Evolutionary conservation across 2,888 invertebrate genomes (phyloP), one percentile per base, ranked within the genome.

Genomic region (Trachelus stipa): DNA sequence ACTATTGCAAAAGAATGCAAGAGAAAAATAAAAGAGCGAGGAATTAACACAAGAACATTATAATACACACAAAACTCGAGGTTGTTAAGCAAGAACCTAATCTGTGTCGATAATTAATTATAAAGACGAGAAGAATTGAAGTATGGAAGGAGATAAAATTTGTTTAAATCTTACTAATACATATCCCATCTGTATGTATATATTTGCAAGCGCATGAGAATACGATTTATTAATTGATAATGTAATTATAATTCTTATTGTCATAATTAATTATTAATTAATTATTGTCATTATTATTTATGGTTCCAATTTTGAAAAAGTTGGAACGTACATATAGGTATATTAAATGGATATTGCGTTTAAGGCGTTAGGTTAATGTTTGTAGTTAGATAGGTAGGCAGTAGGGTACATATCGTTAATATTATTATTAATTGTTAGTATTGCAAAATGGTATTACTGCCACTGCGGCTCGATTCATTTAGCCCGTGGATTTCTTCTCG

Each of bases 151-250:
- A 74, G 68, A 77, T 77, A 68, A 73, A 77, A 69, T 86, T 87
- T 85, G 79, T 81, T 82, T 81, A 74, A 86, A 85, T 84, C 85
- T 85, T 86, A 84, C 84, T 82, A 82, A 89, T 89, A 90, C 91
- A 91, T 91, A 90, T 91, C 91, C 88, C 87, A 87, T 87, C 88
- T 89, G 85, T 90, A 87, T 91, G 90, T 91, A 91, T 90, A 90
- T 91, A 91, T 89, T 89, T 89, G 89, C 87, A 87, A 85, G 79
- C 79, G 82, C 82, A 86, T 86, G 83, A 85, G 80, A 85, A 85
- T 84, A 87, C 84, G 81, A 85, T 87, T 85, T 83, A 85, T 86
- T 83, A 77, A 84, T 84, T 82, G 75, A 84, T 84, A 81, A 84
- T 87, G 81, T 86, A 82, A 85, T 86, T 84, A 85, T 81, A 79